Base-by-base conservation (phyloP, 2,113 vertebrate species). In the Varanus komodoensis region DNA sequence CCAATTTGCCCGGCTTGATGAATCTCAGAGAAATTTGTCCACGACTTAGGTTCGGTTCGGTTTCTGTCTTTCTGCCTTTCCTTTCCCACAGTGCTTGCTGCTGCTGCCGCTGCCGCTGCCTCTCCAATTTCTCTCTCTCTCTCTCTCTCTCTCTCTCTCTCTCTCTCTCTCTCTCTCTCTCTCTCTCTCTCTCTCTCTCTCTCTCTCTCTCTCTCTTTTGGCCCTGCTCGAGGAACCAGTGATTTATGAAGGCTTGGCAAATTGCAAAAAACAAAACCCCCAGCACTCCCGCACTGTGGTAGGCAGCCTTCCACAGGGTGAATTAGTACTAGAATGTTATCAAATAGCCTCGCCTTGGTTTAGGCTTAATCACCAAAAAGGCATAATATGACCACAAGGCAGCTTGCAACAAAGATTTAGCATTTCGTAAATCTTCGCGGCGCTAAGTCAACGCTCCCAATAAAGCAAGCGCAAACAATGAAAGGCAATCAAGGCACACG, bases 211-310 rank as follows among this genome's bases (percentile, higher is more conserved):
- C n/a, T 92, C 95, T 95, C 94, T 96, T 93, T 96, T 94, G 96
- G 95, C 94, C 94, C 92, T 94, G 90, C 93, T 91, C 95, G 93
- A 94, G 78, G 86, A 92, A 93, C 91, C 91, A 82, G 95, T 98
- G 97, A 98, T 98, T 98, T 98, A 98, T 98, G 97, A 97, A 95
- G 90, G 92, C 96, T 93, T 94, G 93, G 95, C 96, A 97, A 97
- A 97, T 92, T 95, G 97, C 96, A 97, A 96, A 97, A 19, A n/a
- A 21, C 9, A 97, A 97, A 97, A 97, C 94, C 93, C 84, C 92
- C 93, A n/a, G 57, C 73, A 82, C 95, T 93, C 94, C 95, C 89
- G 90, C 96, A 90, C 97, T 93, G 96, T 95, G 96, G 96, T 93
- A 97, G 95, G 95, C 96, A 96, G 94, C 93, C 92, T 95, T 97